A percentile compares a stretch with the other conserved stretches of the same genome.
These are phyloP conservation scores for Cossypha niveicapilla DNA, from an alignment of 2,797 vertebrate species.

Conservation along the genomic window DNA sequence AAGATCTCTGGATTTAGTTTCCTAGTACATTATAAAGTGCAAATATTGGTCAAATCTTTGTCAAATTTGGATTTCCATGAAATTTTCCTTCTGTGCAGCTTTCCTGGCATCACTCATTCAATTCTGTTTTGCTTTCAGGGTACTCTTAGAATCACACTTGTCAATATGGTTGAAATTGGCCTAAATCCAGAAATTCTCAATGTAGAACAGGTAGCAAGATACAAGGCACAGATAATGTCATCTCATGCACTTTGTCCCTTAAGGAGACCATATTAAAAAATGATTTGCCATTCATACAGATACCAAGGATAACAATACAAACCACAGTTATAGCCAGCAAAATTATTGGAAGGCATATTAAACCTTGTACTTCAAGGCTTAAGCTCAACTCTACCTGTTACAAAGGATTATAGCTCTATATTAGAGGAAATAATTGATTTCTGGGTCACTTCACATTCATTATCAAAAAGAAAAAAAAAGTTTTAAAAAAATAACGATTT, in stretches of 20 bases:
- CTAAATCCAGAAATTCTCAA: neutral
- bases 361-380: constrained; percentile 8
- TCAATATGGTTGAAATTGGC: neutral
- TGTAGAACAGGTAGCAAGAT: neutral
- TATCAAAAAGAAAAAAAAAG: neutral
- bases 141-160: neutral
- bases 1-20: neutral
- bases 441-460: neutral
- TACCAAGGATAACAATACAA: neutral
- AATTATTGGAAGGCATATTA: neutral
- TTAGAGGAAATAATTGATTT: constrained; percentile 43
- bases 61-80: neutral
- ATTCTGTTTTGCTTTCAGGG: neutral
- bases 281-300: neutral
- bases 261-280: neutral
- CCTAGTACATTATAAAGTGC: neutral
- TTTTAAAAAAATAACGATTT: fast-evolving
- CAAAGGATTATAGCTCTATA: constrained; percentile 9
- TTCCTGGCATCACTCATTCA: neutral
- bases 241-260: neutral
- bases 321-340: constrained; percentile 8
- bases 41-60: neutral
- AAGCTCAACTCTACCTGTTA: neutral
- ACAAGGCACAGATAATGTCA: neutral
- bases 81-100: neutral